Conservation (phyloP, 2,888 invertebrate genomes). For the Agrochola lota region DNA sequence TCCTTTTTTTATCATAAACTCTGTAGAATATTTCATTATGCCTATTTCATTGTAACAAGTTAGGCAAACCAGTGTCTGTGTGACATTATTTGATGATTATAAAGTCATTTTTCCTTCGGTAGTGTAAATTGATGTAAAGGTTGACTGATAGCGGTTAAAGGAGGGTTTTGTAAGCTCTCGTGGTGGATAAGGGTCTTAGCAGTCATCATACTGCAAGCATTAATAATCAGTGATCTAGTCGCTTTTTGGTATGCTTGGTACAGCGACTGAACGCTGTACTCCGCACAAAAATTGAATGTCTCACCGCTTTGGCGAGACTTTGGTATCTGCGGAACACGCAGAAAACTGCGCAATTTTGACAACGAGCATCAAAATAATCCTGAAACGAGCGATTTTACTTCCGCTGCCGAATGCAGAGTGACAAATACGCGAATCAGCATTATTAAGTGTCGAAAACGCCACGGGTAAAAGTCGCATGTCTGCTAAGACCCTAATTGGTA, state of each 20-base stretch:
- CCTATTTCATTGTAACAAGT: constrained; percentile 81
- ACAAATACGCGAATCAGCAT: not conserved
- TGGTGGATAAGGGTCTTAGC: constrained; percentile 20
- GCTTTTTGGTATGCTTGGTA: not conserved
- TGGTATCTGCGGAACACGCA: not conserved
- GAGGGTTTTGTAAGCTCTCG: constrained; percentile 20
- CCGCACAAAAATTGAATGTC: no score
- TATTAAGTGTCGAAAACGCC: not conserved
- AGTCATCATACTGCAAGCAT: not conserved
- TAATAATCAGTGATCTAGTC: not conserved
- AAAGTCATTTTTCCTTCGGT: constrained; percentile 30
- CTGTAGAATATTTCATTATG: constrained; percentile 82
- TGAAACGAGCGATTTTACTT: not conserved
- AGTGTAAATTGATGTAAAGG: constrained; percentile 46
- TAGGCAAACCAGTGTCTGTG: constrained; percentile 67
- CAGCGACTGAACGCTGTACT: not conserved
- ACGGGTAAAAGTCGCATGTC: not conserved
- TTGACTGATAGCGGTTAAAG: constrained; percentile 59
- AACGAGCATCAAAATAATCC: not conserved
- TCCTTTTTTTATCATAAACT: constrained; percentile 80
- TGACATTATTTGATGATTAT: constrained; percentile 71
- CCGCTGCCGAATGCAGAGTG: no score
- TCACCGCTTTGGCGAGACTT: not conserved
- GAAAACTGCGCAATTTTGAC: not conserved
- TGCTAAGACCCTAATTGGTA: constrained; percentile 22